Evolutionary conservation across 2,888 invertebrate genomes (phyloP).

Genomic region (Conus canariensis): DNA sequence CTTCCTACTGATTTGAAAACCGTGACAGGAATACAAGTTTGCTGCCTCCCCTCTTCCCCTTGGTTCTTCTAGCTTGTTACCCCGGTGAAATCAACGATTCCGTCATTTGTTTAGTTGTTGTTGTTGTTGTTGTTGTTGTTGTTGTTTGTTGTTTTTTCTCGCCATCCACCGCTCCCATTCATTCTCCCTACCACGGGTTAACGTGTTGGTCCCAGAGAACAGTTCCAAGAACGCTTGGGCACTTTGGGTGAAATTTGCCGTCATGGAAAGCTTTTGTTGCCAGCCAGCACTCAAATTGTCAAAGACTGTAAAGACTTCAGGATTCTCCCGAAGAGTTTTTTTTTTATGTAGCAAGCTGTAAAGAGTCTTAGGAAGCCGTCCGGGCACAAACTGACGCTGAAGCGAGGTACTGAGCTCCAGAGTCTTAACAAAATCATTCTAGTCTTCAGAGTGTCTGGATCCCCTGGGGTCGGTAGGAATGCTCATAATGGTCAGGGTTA

Average conservation of each 20-base stretch:
- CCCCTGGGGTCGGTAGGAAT: neutral
- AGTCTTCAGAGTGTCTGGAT: too few species aligned
- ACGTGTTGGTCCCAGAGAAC: neutral
- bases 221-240: neutral
- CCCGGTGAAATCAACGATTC: too few species aligned
- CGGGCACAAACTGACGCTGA: constrained; percentile 7
- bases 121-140: too few species aligned
- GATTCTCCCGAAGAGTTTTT: constrained; percentile 29
- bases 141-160: neutral
- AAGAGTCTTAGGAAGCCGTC: neutral
- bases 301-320: neutral
- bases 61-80: too few species aligned
- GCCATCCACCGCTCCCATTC: neutral
- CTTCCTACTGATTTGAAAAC: too few species aligned
- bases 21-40: too few species aligned
- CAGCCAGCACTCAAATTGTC: neutral
- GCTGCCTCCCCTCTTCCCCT: too few species aligned
- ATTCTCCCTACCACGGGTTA: neutral
- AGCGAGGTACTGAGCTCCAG: too few species aligned
- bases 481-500: too few species aligned
- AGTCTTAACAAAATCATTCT: too few species aligned
- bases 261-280: constrained; percentile 42
- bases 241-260: constrained; percentile 38
- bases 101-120: too few species aligned
- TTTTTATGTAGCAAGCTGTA: neutral